Base-by-base conservation (phyloP, 2,888 invertebrate genomes). In the Julus scanicus region DNA sequence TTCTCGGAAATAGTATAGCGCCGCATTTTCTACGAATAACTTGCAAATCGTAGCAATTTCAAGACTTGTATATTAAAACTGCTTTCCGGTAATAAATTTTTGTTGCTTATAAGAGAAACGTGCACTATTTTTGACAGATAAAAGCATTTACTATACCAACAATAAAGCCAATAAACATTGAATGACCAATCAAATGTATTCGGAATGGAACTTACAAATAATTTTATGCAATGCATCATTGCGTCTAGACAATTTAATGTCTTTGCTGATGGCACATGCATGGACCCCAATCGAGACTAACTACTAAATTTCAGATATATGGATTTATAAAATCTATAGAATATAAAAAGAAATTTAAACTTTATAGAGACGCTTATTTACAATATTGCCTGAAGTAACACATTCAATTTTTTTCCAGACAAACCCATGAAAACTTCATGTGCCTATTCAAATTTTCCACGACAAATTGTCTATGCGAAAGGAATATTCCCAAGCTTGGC, bases 161-260 rank as follows among this genome's bases (percentile, higher is more conserved):
- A 71, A 29, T 20, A 29, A 11, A 4, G 57, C 4, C 20, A 2
- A 63, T 63, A 29, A 71, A 71, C 29, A 71, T 71, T 29, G 29
- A 71, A 71, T 71, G 71, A 71, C 71, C 71, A 71, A 71, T 20
- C 29, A 71, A 20, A 29, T 29, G 29, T 20, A 71, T 71, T 20
- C 29, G 20, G 71, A 29, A 71, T 63, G 5, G 63, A n/a, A 20
- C 63, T 63, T 20, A 63, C 20, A 63, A 63, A 63, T 63, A 63
- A 63, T 63, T n/a, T 44, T 29, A 71, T 29, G 20, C 11, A 20
- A 71, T 71, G 71, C 71, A 29, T 29, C 71, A 29, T 29, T 71
- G 71, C 71, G 71, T 71, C 71, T 71, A 71, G 71, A 71, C 71
- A 29, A 71, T 71, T 71, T 71, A 71, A 71, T 71, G 29, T n/a